Conservation (phyloP, 2,797 vertebrate genomes). For the Gouania willdenowi region DNA sequence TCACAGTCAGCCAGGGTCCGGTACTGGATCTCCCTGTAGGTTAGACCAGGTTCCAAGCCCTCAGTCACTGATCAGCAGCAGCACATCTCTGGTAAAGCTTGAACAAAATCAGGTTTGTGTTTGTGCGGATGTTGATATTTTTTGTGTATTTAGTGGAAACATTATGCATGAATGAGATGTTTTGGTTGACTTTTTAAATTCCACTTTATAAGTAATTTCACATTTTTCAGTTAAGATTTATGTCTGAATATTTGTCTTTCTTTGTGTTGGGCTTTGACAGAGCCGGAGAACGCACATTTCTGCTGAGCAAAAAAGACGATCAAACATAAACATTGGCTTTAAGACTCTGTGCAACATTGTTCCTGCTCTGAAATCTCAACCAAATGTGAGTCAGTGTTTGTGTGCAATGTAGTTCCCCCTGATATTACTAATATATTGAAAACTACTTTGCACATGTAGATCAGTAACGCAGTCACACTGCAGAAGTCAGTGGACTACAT, state of each 20-base stretch:
- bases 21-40: constrained; percentile 82
- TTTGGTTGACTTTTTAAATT: background rate
- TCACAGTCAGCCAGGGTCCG: constrained; percentile 76
- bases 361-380: constrained; percentile 77
- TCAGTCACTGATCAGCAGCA: constrained; percentile 81
- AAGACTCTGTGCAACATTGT: constrained; percentile 86
- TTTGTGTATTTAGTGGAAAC: no score
- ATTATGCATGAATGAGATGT: no score
- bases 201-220: background rate
- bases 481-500: constrained; percentile 97
- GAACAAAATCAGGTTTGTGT: constrained; percentile 80
- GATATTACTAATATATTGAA: background rate
- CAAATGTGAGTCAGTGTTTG: constrained; percentile 69
- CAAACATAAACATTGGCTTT: constrained; percentile 90
- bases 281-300: constrained; percentile 86
- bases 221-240: no score
- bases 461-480: constrained; percentile 87
- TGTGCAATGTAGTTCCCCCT: background rate
- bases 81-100: constrained; percentile 74
- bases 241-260: background rate
- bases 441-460: constrained; percentile 66
- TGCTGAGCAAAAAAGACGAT: constrained; percentile 91
- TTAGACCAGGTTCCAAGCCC: constrained; percentile 88
- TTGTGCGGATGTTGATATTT: background rate
- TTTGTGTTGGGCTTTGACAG: constrained; percentile 55